phyloP scores from a whole-genome alignment of 30 jellyfish, hydroid and myxozoan species.

The Aurelia aurita region DNA sequence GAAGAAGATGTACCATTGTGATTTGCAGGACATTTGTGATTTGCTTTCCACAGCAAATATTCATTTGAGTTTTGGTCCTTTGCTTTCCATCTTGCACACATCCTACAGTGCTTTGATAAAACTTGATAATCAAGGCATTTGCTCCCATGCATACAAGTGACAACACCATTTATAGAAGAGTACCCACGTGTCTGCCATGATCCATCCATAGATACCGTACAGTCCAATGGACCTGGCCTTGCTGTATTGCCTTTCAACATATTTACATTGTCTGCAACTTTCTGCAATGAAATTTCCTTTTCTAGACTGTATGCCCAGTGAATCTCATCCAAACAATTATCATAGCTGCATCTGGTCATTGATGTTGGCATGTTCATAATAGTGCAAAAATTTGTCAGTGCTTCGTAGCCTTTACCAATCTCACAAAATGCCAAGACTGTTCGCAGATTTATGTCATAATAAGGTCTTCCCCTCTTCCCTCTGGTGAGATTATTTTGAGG shows the following conservation, averaged over 20 bases:
- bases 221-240: too few species aligned
- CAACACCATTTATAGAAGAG: slow-evolving; percentile 16
- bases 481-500: background rate
- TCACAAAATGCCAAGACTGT: slow-evolving; percentile 18
- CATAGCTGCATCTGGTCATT: slow-evolving; percentile 11
- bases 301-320: slow-evolving; percentile 15
- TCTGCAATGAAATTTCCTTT: background rate
- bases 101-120: background rate
- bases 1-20: background rate
- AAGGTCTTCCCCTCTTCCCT: background rate
- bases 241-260: too few species aligned
- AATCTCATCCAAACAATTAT: slow-evolving; percentile 9
- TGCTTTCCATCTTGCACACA: too few species aligned
- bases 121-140: slow-evolving; percentile 13
- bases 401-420: slow-evolving; percentile 13
- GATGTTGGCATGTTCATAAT: slow-evolving; percentile 13
- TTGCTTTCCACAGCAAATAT: background rate
- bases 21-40: background rate
- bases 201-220: slow-evolving; percentile 7
- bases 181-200: slow-evolving; percentile 31
- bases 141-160: too few species aligned
- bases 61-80: too few species aligned
- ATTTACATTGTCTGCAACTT: too few species aligned
- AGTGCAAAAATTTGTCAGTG: background rate
- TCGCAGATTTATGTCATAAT: slow-evolving; percentile 1